Base-by-base conservation (phyloP, 2,888 invertebrate species). In the Pherbina coryleti region DNA sequence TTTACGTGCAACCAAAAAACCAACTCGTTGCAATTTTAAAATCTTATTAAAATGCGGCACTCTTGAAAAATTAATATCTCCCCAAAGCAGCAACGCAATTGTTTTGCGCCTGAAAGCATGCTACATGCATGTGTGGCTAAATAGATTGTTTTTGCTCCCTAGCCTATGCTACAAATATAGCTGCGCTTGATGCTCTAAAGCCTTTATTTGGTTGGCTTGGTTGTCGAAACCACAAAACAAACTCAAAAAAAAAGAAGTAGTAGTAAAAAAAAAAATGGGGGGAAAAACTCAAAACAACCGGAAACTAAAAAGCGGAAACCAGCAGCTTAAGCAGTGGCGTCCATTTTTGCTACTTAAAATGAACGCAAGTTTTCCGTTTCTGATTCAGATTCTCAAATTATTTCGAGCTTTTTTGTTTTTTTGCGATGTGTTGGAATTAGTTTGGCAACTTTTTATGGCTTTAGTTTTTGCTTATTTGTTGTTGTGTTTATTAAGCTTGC, bases 371-470 rank as follows among this genome's bases (percentile, higher is more conserved):
- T 51, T 62, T 37, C 11, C 9, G 69, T 14, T 34, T 49, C 51
- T 51, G 49, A 22, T 28, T 69, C 14, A 7, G 25, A 25, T 69
- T 69, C 28, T 69, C 5, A 17, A 11, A 25, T 25, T 25, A 49
- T 49, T 69, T 69, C 28, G 8, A 25, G 44, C n/a, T 28, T 25
- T 19, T 25, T 49, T 22, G 5, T 67, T 49, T 22, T 17, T 67
- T 67, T 44, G 25, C 25, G 5, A 28, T 60, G 66, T n/a, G 53
- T 49, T 44, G 44, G 72, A 72, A 74, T 73, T 78, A 69, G 57
- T 69, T 76, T 72, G 53, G 74, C 71, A 77, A 77, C 69, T 73
- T 60, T 69, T 78, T 53, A n/a, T 69, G 49, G 71, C 34, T 44
- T 72, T 7, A 57, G 14, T 72, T 57, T n/a, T 44, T 60, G 37